Conservation (phyloP, 2,888 invertebrate species). For the Eilema griseolum region DNA sequence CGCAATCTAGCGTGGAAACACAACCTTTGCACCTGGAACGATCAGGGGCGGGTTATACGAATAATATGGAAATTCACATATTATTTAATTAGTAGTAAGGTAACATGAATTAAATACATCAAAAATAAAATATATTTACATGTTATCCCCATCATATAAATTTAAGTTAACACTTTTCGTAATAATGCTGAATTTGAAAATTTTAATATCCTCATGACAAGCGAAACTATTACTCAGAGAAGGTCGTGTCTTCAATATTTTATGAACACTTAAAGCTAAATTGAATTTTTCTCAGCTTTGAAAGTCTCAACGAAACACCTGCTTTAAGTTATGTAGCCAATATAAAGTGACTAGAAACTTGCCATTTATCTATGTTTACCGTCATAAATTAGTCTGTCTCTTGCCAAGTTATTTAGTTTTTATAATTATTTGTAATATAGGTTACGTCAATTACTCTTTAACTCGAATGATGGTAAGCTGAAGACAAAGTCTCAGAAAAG, state of each 20-base stretch:
- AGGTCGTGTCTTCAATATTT: slow-evolving; percentile 73
- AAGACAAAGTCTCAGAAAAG: no score
- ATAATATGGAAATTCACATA: no score
- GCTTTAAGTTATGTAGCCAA: slow-evolving; percentile 13
- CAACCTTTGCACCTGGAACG: no score
- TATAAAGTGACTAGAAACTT: not conserved
- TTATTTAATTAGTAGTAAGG: no score
- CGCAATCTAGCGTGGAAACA: no score
- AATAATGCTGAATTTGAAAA: slow-evolving; percentile 68
- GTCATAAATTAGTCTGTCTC: not conserved
- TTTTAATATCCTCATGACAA: slow-evolving; percentile 77
- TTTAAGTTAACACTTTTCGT: slow-evolving; percentile 52
- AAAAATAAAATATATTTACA: no score
- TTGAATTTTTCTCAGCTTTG: slow-evolving; percentile 67
- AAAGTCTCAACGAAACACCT: slow-evolving; percentile 55
- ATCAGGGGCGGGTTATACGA: no score
- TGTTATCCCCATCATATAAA: slow-evolving; percentile 66
- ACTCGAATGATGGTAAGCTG: no score
- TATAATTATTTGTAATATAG: no score
- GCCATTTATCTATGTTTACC: not conserved
- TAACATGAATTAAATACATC: no score
- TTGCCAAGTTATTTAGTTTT: not conserved
- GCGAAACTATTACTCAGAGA: slow-evolving; percentile 64
- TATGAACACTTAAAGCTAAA: slow-evolving; percentile 57
- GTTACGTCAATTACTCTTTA: no score